phyloP scores from a whole-genome alignment of 2,113 vertebrate genomes.

The Alces alces region DNA sequence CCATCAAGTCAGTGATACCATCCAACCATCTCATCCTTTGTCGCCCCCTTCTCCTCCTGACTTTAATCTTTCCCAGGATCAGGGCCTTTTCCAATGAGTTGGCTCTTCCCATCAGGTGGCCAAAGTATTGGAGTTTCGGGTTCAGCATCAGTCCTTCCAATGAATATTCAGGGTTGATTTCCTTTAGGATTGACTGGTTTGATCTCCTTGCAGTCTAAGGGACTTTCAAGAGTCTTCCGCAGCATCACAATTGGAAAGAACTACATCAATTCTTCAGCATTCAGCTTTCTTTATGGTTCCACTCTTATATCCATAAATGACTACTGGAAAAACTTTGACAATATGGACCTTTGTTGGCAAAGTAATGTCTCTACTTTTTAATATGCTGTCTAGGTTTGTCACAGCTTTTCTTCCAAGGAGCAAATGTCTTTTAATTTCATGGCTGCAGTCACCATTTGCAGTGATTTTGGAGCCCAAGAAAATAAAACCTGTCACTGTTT shows the following conservation, averaged over 20 bases:
- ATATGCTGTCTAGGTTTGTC: not conserved
- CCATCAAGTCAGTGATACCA: not conserved
- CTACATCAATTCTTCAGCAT: not conserved
- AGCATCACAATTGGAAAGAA: not conserved
- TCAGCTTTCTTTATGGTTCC: not conserved
- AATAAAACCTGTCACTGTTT: not conserved
- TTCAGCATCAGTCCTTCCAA: not conserved
- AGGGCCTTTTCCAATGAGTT: not conserved
- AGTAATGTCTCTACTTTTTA: not conserved
- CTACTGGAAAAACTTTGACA: not conserved
- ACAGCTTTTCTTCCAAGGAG: not conserved
- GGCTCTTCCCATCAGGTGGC: not conserved
- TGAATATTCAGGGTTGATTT: not conserved
- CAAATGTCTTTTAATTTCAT: not conserved
- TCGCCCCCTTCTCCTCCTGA: not conserved
- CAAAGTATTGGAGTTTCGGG: not conserved
- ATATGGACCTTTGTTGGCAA: not conserved
- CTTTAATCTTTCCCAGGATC: not conserved
- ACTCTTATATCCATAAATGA: not conserved
- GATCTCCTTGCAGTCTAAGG: not conserved
- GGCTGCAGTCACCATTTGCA: not conserved
- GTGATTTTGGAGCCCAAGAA: not conserved
- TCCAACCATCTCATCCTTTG: not conserved
- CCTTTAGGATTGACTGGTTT: not conserved
- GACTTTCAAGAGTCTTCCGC: not conserved